Evolutionary conservation across 2,113 vertebrate genomes (phyloP), one percentile per base, ranked within the genome.

Genomic region (Heterocephalus glaber): DNA sequence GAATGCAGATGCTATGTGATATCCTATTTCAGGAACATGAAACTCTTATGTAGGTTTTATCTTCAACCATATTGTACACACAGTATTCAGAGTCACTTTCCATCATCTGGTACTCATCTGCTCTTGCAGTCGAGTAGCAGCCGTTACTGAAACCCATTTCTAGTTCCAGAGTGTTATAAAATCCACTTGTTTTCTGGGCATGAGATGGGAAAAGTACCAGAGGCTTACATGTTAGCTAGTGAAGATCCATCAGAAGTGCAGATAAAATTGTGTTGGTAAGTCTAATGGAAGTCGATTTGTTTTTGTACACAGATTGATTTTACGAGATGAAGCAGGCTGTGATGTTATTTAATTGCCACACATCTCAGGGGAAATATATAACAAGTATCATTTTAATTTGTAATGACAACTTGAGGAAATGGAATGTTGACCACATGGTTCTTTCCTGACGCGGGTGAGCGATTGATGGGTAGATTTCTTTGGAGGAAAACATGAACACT

Each of bases 321-420:
- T 85, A 56, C 65, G 81, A 86, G 89, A 61, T 1, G 1, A 94
- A 49, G 30, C 12, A 49, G 92, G 33, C 35, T 76, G 17, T 54
- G 61, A 54, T 82, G 38, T 74, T 80, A 65, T 47, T 86, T 93
- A 92, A 92, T 89, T 77, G 12, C 44, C 66, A 66, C 33, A 61
- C 11, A 60, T 65, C 79, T 65, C 58, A 80, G 58, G 88, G 82
- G 68, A 93, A 88, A 87, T 56, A 66, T 3, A 38, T 74, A 86
- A 90, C 35, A 85, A 90, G 60, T 86, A 86, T 63, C 44, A 92
- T 90, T 96, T 95, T 92, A 92, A 96, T 68, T 68, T 61, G 60
- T 74, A 63, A 86, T 58, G 74, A 87, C 74, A 94, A 56, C 28
- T 38, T 26, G 33, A 54, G 58, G 84, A 41, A 89, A 80, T 82